Evolutionary conservation across 2,797 vertebrate species (phyloP).

Genomic region (Vireo griseus): DNA sequence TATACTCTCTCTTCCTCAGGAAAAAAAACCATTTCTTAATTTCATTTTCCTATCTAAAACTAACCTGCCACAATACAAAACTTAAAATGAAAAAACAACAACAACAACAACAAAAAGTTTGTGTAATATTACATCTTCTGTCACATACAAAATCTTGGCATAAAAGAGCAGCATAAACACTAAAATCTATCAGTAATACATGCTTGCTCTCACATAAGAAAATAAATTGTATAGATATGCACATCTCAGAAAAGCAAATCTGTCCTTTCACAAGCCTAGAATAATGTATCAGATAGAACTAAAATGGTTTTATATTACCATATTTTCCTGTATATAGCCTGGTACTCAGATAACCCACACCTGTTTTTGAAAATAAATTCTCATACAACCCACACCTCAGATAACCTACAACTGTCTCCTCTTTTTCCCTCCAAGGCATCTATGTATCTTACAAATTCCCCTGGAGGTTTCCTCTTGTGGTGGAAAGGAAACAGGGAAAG

Average conservation of each 20-base stretch:
- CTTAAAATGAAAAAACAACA: not conserved
- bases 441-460: not conserved
- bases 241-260: not conserved
- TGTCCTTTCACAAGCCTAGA: not conserved
- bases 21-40: not conserved
- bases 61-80: not conserved
- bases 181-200: not conserved
- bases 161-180: not conserved
- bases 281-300: slow-evolving; percentile 24
- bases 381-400: not conserved
- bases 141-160: not conserved
- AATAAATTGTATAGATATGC: not conserved
- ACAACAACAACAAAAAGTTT: not conserved
- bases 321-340: not conserved
- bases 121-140: not conserved
- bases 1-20: not conserved
- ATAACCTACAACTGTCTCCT: slow-evolving; percentile 23
- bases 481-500: not conserved
- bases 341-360: slow-evolving; percentile 1
- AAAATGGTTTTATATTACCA: slow-evolving; percentile 7
- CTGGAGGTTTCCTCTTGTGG: not conserved
- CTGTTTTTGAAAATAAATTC: slow-evolving; percentile 32
- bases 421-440: not conserved
- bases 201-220: not conserved
- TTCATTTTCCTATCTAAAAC: not conserved